A percentile compares a stretch with the other conserved stretches of the same genome.
These are phyloP conservation scores for Tetragonula clypearis DNA, from an alignment of 1,140 invertebrate species.

Conservation along the genomic window DNA sequence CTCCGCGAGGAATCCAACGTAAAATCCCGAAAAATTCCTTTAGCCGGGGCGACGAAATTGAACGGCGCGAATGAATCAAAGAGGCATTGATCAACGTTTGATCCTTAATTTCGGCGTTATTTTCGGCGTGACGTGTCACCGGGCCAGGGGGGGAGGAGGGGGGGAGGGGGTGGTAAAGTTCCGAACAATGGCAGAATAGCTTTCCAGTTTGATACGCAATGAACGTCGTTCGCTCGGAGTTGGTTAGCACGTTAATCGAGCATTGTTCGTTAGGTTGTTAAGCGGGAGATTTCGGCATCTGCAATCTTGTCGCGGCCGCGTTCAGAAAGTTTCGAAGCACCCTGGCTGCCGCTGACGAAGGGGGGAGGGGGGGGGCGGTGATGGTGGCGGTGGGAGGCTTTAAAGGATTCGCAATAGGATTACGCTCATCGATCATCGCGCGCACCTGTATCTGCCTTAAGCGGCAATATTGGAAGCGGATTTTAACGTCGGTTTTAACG, in stretches of 20 bases:
- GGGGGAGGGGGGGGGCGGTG: too few relatives aligned
- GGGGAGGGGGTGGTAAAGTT: too few relatives aligned
- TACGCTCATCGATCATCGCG: slow-evolving; percentile 64
- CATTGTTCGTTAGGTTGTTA: slow-evolving; percentile 19
- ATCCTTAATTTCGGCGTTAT: neutral
- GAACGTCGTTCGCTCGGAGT: neutral
- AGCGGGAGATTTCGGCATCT: slow-evolving; percentile 41
- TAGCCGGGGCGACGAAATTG: neutral
- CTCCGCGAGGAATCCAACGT: too few relatives aligned
- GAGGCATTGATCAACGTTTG: neutral
- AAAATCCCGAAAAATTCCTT: neutral
- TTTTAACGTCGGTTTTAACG: slow-evolving; percentile 68
- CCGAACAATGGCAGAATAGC: neutral
- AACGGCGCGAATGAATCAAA: neutral
- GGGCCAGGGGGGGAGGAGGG: neutral
- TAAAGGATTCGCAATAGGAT: slow-evolving; percentile 67
- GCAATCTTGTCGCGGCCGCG: slow-evolving; percentile 55
- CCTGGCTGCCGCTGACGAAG: slow-evolving; percentile 28
- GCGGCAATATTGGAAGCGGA: slow-evolving; percentile 67
- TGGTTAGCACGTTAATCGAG: slow-evolving; percentile 16
- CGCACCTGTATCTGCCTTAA: slow-evolving; percentile 68
- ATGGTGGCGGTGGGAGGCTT: slow-evolving; percentile 29
- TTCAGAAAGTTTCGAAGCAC: slow-evolving; percentile 51
- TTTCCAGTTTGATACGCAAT: neutral
- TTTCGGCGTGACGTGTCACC: neutral